phyloP scores from a whole-genome alignment of 30 jellyfish, hydroid and myxozoan species.

The Cassiopea andromeda region DNA sequence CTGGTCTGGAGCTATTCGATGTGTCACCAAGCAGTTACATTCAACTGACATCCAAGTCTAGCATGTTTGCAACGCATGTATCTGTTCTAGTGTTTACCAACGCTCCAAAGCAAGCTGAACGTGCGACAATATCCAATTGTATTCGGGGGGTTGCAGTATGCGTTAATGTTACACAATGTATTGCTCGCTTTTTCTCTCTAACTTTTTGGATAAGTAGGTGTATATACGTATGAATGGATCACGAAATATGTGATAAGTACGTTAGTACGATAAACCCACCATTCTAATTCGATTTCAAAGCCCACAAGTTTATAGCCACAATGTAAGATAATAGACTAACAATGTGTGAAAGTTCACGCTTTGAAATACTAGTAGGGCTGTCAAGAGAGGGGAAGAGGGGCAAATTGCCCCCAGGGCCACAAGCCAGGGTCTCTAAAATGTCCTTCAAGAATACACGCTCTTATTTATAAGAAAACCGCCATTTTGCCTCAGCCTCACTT shows the following conservation, averaged over 20 bases:
- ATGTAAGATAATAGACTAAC: background rate
- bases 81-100: background rate
- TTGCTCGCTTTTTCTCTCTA: background rate
- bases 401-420: too few species aligned
- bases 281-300: background rate
- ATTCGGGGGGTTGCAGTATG: background rate
- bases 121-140: background rate
- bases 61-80: too few species aligned
- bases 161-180: background rate
- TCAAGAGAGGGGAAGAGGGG: too few species aligned
- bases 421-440: too few species aligned
- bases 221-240: background rate
- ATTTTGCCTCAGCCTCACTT: too few species aligned
- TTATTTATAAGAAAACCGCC: too few species aligned
- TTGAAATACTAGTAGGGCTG: too few species aligned
- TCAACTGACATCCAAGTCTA: background rate
- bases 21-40: background rate
- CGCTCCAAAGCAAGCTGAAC: background rate
- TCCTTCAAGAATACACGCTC: too few species aligned
- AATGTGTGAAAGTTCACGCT: background rate
- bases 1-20: background rate
- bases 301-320: background rate
- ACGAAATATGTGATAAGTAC: background rate
- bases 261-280: background rate
- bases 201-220: background rate